Percentiles rank a stretch among this genome's conserved stretches.
Conservation (phyloP, 2,888 invertebrate genomes). For the Athalia cordata region DNA sequence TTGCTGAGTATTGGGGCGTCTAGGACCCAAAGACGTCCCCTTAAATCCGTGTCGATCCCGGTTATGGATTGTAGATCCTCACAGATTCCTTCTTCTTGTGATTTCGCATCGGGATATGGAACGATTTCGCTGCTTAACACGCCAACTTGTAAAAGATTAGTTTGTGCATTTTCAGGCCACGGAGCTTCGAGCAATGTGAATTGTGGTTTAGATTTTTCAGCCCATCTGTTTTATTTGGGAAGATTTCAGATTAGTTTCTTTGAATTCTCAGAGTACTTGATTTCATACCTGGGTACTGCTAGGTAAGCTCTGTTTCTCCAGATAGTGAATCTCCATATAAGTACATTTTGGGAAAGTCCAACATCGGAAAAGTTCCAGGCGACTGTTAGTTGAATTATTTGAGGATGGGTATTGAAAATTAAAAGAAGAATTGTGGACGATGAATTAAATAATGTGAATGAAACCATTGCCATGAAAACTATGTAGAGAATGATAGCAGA, state of each 20-base stretch:
- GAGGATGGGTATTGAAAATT: not conserved
- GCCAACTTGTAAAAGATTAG: conserved; percentile 33
- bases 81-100: conserved; percentile 61
- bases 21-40: conserved; percentile 73
- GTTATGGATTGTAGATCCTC: conserved; percentile 69
- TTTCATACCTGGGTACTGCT: conserved; percentile 69
- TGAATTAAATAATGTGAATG: not conserved
- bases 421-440: not conserved
- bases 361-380: conserved; percentile 51
- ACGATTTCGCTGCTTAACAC: not conserved
- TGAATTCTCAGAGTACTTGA: conserved; percentile 46
- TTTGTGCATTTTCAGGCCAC: conserved; percentile 63
- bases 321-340: conserved; percentile 69
- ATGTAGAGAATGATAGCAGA: too few relatives aligned
- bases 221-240: conserved; percentile 41
- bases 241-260: not conserved
- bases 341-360: conserved; percentile 54
- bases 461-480: not conserved
- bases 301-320: conserved; percentile 72
- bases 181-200: conserved; percentile 70
- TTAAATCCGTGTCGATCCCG: conserved; percentile 70
- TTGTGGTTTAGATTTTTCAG: conserved; percentile 22
- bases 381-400: not conserved
- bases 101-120: conserved; percentile 50
- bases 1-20: conserved; percentile 68